These are phyloP conservation scores for Heliconius himera DNA, from an alignment of 1,140 invertebrate genomes.

Conservation along the genomic window DNA sequence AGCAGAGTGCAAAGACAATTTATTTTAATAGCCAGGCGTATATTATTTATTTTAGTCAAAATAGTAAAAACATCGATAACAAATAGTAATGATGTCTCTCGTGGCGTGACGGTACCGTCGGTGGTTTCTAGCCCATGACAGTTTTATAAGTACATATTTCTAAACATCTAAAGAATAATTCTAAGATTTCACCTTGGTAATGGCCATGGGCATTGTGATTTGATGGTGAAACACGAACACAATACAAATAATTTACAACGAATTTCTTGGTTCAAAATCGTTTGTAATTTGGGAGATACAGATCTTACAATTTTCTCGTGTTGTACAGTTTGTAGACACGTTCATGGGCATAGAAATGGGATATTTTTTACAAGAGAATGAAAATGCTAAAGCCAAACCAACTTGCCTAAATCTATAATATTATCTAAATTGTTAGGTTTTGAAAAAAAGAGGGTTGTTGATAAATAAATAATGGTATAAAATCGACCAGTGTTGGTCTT, in stretches of 20 bases:
- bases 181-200: constrained; percentile 38
- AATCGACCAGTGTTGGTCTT: no score
- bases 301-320: neutral
- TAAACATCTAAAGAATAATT: neutral
- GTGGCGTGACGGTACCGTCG: constrained; percentile 31
- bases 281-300: neutral
- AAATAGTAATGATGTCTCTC: neutral
- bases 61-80: no score
- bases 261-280: constrained; percentile 11
- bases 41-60: no score
- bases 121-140: constrained; percentile 31
- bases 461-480: no score
- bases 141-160: constrained; percentile 9
- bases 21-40: no score
- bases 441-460: no score
- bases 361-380: no score
- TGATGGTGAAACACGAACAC: constrained; percentile 14
- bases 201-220: constrained; percentile 22
- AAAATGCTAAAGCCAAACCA: no score
- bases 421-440: no score
- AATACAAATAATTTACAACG: constrained; percentile 26
- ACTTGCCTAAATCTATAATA: no score
- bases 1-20: no score
- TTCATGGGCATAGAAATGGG: no score
- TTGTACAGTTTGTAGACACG: neutral